Evolutionary conservation across 2,888 invertebrate genomes (phyloP), one percentile per base, ranked within the genome.

Genomic region (Ophraella communa): DNA sequence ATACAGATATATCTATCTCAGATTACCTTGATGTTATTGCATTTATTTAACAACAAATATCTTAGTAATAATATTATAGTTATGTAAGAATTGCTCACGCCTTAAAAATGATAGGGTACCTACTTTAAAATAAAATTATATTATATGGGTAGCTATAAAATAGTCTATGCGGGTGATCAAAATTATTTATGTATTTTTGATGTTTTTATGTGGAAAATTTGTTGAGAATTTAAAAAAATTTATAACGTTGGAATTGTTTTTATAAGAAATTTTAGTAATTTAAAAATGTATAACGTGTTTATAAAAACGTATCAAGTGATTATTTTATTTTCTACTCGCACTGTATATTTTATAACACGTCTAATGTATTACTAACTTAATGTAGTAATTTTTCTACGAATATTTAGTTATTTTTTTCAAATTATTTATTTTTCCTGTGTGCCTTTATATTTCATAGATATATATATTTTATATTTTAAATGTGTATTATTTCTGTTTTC

Each of bases 381-480:
- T 10, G 2, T 39, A 39, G 14, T 33, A 21, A 45, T 56, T 52
- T 52, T 67, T 54, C 17, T 54, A 52, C 44, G 60, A 49, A 39
- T 27, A 33, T 52, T 33, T 55, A 51, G 35, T 20, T 47, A 17
- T 44, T 59, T 39, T 61, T 58, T 66, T 64, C 51, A 63, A 69
- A 65, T 62, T 68, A 69, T 69, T 69, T 69, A 69, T 67, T 44
- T 62, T 66, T 69, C 66, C 62, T 60, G 67, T 57, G 69, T 69
- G 69, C 67, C 69, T 69, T 66, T 52, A 58, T 69, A 65, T 65
- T 65, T 63, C 53, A 65, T 67, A 69, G 65, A 65, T 64, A 42
- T 63, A 69, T 67, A 10, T 64, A 64, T 65, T 44, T 63, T 57
- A 53, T 39, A 51, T 65, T 68, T 65, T 66, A 64, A 66, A 39